Percentiles rank a stretch among this genome's conserved stretches.
phyloP scores from a whole-genome alignment of 2,113 vertebrate species.

The Saguinus imperator region DNA sequence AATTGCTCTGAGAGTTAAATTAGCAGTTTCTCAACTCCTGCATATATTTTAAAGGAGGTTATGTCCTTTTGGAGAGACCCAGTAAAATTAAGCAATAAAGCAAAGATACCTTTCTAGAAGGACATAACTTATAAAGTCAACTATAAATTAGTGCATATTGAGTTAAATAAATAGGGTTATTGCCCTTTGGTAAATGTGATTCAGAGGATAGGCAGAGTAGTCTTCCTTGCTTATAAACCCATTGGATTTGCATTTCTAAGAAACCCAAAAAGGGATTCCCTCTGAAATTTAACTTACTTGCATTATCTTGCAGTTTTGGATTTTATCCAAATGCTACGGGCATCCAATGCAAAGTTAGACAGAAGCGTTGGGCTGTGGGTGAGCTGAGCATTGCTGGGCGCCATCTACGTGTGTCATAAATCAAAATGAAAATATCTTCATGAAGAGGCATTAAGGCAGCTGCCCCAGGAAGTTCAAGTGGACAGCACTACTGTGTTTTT shows the following conservation, averaged over 20 bases:
- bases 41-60: constrained; percentile 46
- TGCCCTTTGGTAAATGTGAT: constrained; percentile 66
- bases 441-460: background rate
- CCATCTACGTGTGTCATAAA: background rate
- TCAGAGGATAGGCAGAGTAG: background rate
- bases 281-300: background rate
- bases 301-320: background rate
- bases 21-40: constrained; percentile 63
- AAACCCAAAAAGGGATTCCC: background rate
- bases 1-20: background rate
- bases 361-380: fast-evolving
- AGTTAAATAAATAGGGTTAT: constrained; percentile 81
- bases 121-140: constrained; percentile 78
- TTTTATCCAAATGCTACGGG: background rate
- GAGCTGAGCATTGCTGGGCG: background rate
- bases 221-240: background rate
- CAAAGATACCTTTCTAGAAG: constrained; percentile 55
- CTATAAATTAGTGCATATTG: constrained; percentile 81
- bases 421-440: background rate
- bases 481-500: fast-evolving
- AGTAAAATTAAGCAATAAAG: constrained; percentile 74
- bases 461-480: background rate
- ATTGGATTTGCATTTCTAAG: constrained; percentile 23
- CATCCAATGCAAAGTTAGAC: background rate
- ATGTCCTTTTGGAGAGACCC: constrained; percentile 38